Conservation (phyloP, 1,140 invertebrate genomes). For the Cheumatopsyche charites region DNA sequence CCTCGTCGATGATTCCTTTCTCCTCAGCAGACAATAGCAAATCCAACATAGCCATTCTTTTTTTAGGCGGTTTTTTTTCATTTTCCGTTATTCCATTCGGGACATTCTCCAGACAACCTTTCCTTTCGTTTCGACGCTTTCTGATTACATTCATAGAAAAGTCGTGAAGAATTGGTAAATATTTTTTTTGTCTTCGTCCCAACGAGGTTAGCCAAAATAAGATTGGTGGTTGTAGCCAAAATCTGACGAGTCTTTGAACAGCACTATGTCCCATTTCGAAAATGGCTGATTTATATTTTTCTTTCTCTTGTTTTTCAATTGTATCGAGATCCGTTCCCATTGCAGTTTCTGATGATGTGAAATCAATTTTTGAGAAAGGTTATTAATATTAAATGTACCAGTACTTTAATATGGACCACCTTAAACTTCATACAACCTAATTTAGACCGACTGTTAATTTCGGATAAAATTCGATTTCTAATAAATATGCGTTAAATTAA, state of each 20-base stretch:
- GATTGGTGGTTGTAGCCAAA: conserved; percentile 64
- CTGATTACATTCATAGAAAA: conserved; percentile 63
- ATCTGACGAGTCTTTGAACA: conserved; percentile 62
- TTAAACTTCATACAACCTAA: too few relatives aligned
- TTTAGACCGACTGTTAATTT: too few relatives aligned
- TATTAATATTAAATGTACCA: background rate
- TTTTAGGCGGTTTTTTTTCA: background rate
- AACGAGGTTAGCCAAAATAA: conserved; percentile 61
- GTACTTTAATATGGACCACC: too few relatives aligned
- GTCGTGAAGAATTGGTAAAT: conserved; percentile 64
- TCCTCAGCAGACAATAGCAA: conserved; percentile 66
- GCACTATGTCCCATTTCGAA: conserved; percentile 56
- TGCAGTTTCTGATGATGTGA: conserved; percentile 70
- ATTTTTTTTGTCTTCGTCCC: conserved; percentile 58
- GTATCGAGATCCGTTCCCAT: conserved; percentile 77
- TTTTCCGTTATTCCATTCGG: too few relatives aligned
- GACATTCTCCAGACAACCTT: too few relatives aligned
- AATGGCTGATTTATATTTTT: conserved; percentile 69
- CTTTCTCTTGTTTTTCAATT: conserved; percentile 59
- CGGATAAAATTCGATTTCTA: too few relatives aligned
- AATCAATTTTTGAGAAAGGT: background rate
- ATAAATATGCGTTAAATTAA: too few relatives aligned
- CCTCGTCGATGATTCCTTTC: conserved; percentile 62
- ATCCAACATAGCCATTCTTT: conserved; percentile 51
- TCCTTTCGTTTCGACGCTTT: conserved; percentile 24